Conservation (phyloP, 1,140 invertebrate species). For the Drosophila repleta region DNA sequence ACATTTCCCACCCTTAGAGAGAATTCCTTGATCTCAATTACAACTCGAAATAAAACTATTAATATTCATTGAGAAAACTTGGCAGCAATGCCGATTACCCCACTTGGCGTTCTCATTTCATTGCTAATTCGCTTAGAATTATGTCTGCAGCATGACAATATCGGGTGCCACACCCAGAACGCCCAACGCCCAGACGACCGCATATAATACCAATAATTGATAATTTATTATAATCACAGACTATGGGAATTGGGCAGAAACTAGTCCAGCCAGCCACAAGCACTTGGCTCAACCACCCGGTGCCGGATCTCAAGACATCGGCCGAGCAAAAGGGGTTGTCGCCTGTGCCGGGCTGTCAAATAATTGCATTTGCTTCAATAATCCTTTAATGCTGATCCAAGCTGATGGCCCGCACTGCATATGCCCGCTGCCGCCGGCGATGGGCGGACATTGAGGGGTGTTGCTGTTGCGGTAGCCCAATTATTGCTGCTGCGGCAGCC, state of each 20-base stretch:
- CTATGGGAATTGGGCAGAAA: constrained; percentile 25
- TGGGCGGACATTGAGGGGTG: constrained; percentile 43
- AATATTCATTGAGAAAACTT: constrained; percentile 36
- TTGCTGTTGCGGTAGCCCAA: constrained; percentile 78
- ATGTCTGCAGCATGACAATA: constrained; percentile 45
- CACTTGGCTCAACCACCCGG: constrained; percentile 15
- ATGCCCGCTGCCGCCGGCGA: constrained; percentile 53
- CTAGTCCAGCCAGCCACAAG: constrained; percentile 2
- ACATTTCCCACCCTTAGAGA: neutral
- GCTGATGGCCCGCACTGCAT: constrained; percentile 63
- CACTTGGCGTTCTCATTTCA: constrained; percentile 34
- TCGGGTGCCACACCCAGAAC: constrained; percentile 29
- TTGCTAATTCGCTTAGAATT: constrained; percentile 47
- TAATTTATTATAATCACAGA: constrained; percentile 81
- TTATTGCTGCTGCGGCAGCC: constrained; percentile 63
- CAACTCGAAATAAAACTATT: constrained; percentile 24
- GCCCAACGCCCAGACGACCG: constrained; percentile 8
- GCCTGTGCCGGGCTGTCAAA: constrained; percentile 60
- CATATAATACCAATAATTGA: constrained; percentile 79
- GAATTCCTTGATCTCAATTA: constrained; percentile 6
- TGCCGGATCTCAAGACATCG: constrained; percentile 30
- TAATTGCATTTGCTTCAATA: constrained; percentile 83
- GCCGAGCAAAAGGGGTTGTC: constrained; percentile 42
- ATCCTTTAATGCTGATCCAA: constrained; percentile 83
- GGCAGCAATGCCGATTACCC: constrained; percentile 22